A percentile compares a stretch with the other conserved stretches of the same genome.
These are phyloP conservation scores for Venustaconcha ellipsiformis DNA, from an alignment of 1,140 invertebrate genomes.

Conservation along the genomic window DNA sequence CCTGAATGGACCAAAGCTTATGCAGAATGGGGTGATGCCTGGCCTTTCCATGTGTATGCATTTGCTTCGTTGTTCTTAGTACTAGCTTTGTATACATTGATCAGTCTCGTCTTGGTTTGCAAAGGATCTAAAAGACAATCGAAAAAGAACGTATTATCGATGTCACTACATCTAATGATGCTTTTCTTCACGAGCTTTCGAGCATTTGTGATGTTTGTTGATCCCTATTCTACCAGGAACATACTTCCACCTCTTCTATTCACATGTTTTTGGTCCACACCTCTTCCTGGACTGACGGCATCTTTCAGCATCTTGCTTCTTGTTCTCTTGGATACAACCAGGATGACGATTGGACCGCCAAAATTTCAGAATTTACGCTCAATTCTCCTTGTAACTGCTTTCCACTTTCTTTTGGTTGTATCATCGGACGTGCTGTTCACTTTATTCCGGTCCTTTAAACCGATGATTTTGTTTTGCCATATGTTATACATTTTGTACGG, in stretches of 20 bases:
- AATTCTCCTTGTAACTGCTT: slow-evolving; percentile 17
- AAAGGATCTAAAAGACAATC: slow-evolving; percentile 12
- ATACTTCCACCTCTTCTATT: slow-evolving; percentile 9
- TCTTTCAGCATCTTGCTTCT: slow-evolving; percentile 40
- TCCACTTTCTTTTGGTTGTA: slow-evolving; percentile 30
- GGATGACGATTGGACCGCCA: slow-evolving; percentile 42
- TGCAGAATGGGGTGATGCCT: slow-evolving; percentile 29
- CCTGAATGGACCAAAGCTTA: slow-evolving; percentile 34
- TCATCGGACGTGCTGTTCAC: slow-evolving; percentile 22
- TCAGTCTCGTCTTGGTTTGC: slow-evolving; percentile 12
- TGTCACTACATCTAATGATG: slow-evolving; percentile 34
- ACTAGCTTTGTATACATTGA: slow-evolving; percentile 6
- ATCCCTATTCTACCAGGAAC: slow-evolving; percentile 29
- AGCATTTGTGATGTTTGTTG: slow-evolving; percentile 23
- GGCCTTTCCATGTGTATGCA: slow-evolving; percentile 40
- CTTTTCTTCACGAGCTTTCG: slow-evolving; percentile 28
- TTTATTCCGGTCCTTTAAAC: slow-evolving; percentile 8
- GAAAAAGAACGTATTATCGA: slow-evolving; percentile 17
- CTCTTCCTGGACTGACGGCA: slow-evolving; percentile 37
- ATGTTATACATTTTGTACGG: slow-evolving; percentile 38
- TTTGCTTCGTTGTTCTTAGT: slow-evolving; percentile 24
- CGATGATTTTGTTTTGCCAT: slow-evolving; percentile 38
- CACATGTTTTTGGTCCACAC: slow-evolving; percentile 33
- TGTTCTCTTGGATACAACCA: slow-evolving; percentile 43
- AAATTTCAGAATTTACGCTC: slow-evolving; percentile 36